These are phyloP conservation scores for Hippotragus niger DNA, from an alignment of 2,113 vertebrate genomes.

Conservation along the genomic window DNA sequence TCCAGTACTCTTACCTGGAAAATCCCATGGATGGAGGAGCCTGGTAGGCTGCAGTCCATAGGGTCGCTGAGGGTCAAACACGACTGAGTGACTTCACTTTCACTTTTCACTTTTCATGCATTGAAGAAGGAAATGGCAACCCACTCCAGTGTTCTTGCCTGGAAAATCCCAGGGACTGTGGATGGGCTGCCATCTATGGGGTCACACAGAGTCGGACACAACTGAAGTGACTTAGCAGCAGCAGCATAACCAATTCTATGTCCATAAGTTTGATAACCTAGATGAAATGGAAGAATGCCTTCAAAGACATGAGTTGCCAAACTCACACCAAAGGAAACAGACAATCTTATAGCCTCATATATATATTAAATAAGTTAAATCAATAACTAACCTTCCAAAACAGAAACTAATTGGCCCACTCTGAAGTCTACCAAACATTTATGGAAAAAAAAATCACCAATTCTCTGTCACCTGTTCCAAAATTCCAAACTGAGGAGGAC, in stretches of 20 bases:
- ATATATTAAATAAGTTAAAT: background rate
- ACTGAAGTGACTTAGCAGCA: too few relatives aligned
- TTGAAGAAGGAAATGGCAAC: too few relatives aligned
- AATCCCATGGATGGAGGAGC: too few relatives aligned
- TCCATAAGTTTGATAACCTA: background rate
- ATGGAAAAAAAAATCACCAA: background rate
- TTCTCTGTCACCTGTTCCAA: background rate
- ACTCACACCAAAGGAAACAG: background rate
- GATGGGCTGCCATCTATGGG: too few relatives aligned
- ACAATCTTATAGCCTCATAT: background rate
- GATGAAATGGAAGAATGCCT: background rate
- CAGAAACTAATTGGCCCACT: background rate
- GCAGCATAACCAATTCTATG: too few relatives aligned
- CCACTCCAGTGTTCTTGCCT: too few relatives aligned
- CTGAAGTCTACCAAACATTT: background rate
- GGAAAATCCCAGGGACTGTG: accelerated
- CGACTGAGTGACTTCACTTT: too few relatives aligned
- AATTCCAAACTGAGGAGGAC: background rate
- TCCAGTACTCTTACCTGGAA: too few relatives aligned
- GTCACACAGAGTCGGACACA: accelerated
- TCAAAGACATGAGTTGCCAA: background rate
- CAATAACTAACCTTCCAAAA: background rate
- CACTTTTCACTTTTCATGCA: too few relatives aligned
- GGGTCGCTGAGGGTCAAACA: accelerated
- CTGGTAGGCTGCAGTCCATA: too few relatives aligned